Evolutionary conservation across 2,113 vertebrate genomes (phyloP), one percentile per base, ranked within the genome.

Genomic region (Heteronetta atricapilla): DNA sequence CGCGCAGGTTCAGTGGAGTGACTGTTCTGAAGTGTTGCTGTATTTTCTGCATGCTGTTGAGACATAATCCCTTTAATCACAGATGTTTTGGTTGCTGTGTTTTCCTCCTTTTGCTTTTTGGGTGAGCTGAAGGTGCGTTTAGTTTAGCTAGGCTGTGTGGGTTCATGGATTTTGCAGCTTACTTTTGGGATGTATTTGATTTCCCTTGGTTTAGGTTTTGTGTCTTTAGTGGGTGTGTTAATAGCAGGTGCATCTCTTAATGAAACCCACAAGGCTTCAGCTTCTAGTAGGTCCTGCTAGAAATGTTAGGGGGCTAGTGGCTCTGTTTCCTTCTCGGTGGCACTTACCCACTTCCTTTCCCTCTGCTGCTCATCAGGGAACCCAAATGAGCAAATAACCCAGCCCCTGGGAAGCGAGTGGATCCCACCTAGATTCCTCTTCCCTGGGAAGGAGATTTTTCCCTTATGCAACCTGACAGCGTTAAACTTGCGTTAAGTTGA

Each of bases 401-500:
- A 87, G 52, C 33, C 28, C 46, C 58, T 42, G 50, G 67, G 50
- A 33, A 40, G 12, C 38, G 59, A 25, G 14, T 82, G 42, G 23
- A 55, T 92, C 78, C 64, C 34, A 40, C 67, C 62, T 70, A 63
- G 38, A 66, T 91, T 75, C 38, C 50, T 86, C 50, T 73, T 74
- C 50, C 4, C 34, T 52, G 50, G 58, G 68, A 85, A 79, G 52
- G 2, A n/a, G 28, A 42, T 34, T 11, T 44, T 92, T 75, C 84
- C 48, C n/a, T 83, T 79, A 64, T 73, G 55, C 63, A 90, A 48
- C 38, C 74, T 78, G 86, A 68, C 36, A 86, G 66, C 76, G 67
- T 81, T 95, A 64, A 96, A 97, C 72, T 95, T 93, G 64, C 82
- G 58, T 94, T 63, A 90, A 97, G 89, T 82, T 89, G 78, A 77